Evolutionary conservation across 2,888 invertebrate genomes (phyloP), one percentile per base, ranked within the genome.

Genomic region (Endotricha flammealis): DNA sequence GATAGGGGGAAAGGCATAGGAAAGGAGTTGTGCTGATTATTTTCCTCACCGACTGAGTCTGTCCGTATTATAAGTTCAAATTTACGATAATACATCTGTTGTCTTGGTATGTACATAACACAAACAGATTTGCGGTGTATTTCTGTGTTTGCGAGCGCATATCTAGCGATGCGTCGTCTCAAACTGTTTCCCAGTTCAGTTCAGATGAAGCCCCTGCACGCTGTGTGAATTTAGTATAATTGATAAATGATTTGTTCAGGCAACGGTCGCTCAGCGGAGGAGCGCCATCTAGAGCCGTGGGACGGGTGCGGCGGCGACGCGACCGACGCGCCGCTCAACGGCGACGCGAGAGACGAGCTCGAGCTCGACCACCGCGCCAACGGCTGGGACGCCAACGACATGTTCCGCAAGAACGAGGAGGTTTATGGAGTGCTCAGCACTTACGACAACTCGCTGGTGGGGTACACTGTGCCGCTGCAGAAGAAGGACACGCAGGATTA

Each of bases 301-400:
- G 95, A 95, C 66, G 88, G 88, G 8, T 82, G 88, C 50, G 88
- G 90, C 28, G 87, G 76, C 8, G 87, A 89, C 54, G 44, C 73
- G 39, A 77, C 72, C 8, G 86, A 89, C 58, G 40, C 85, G 53
- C 74, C 88, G 59, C 71, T 89, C 13, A 90, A 90, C 71, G 90
- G 90, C 7, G 88, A 83, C 57, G 88, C 89, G 29, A 87, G 90
- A 14, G 91, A 91, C 29, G 93, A 93, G 54, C 71, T 93, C 36
- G 91, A 91, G 50, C 75, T 94, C 39, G 94, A 94, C 64, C 89
- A 91, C 52, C 90, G 91, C 49, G 90, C 92, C 78, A 97, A 97
- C 87, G 98, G 98, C 40, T 99, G 99, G 98, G 96, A 97, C 87
- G 93, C 94, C 1, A 92, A 94, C 74, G 98, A 98, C 54, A 99